phyloP scores from a whole-genome alignment of 2,888 invertebrate genomes.

The Pinctada fucata region DNA sequence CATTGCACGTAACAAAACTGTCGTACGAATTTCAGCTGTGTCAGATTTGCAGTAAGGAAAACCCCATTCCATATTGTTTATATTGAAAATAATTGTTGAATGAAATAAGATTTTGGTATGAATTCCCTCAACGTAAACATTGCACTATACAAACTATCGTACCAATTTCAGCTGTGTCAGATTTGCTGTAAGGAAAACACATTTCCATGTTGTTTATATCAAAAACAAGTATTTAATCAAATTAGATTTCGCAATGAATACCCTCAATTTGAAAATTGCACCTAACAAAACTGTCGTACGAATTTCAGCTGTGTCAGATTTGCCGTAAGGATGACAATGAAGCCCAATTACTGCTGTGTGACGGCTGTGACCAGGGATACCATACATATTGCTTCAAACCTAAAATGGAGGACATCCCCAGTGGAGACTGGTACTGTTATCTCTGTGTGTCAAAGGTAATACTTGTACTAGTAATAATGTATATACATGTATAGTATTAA shows the following conservation, averaged over 20 bases:
- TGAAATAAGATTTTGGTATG: too few species aligned
- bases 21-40: constrained; percentile 85
- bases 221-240: too few species aligned
- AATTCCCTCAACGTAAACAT: too few species aligned
- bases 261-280: too few species aligned
- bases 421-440: constrained; percentile 99
- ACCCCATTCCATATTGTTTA: constrained; percentile 78
- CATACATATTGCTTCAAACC: constrained; percentile 99
- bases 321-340: constrained; percentile 97
- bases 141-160: too few species aligned
- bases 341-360: constrained; percentile 94
- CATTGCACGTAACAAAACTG: too few species aligned
- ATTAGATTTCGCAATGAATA: too few species aligned
- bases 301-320: constrained; percentile 93
- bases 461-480: too few species aligned
- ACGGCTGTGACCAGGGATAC: constrained; percentile 98
- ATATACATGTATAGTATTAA: too few species aligned
- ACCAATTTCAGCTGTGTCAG: constrained; percentile 89
- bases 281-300: too few species aligned
- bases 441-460: constrained; percentile 83
- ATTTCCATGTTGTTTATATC: too few species aligned
- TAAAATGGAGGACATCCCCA: constrained; percentile 95
- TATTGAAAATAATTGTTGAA: too few species aligned
- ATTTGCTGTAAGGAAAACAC: constrained; percentile 96
- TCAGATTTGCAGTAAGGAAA: constrained; percentile 97